Evolutionary conservation across 2,113 vertebrate species (phyloP).

Genomic region (Syngnathus typhle): DNA sequence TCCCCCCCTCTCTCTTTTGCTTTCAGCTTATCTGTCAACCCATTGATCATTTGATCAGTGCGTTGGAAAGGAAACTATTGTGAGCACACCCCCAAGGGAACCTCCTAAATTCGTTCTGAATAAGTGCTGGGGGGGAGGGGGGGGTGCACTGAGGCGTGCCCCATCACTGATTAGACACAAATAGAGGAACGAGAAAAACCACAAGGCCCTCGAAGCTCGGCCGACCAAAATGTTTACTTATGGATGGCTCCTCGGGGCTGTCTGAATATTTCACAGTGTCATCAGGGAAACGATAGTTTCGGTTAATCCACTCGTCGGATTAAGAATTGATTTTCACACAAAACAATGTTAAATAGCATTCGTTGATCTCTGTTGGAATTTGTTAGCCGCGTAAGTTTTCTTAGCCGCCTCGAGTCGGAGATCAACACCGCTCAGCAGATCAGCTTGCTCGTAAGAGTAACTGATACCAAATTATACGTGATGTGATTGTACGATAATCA

Average conservation of each 20-base stretch:
- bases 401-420: conserved; percentile 37
- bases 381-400: conserved; percentile 40
- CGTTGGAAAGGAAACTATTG: conserved; percentile 25
- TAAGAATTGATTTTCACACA: no score
- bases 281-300: no score
- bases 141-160: conserved; percentile 47
- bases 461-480: conserved; percentile 26
- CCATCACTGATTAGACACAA: conserved; percentile 55
- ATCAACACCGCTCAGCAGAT: conserved; percentile 50
- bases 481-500: conserved; percentile 29
- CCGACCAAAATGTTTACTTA: conserved; percentile 14
- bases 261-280: not conserved
- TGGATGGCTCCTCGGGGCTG: not conserved
- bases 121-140: conserved; percentile 11
- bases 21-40: conserved; percentile 3
- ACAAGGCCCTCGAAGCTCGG: conserved; percentile 31
- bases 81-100: conserved; percentile 36
- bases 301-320: no score
- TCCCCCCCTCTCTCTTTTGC: not conserved
- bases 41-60: conserved; percentile 25
- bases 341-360: conserved; percentile 13
- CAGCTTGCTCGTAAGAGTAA: conserved; percentile 48
- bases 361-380: conserved; percentile 11
- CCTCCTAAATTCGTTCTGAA: conserved; percentile 28
- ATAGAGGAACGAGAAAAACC: conserved; percentile 59